Base-by-base conservation (phyloP, 2,888 invertebrate species). In the Caenorhabditis sp. region DNA sequence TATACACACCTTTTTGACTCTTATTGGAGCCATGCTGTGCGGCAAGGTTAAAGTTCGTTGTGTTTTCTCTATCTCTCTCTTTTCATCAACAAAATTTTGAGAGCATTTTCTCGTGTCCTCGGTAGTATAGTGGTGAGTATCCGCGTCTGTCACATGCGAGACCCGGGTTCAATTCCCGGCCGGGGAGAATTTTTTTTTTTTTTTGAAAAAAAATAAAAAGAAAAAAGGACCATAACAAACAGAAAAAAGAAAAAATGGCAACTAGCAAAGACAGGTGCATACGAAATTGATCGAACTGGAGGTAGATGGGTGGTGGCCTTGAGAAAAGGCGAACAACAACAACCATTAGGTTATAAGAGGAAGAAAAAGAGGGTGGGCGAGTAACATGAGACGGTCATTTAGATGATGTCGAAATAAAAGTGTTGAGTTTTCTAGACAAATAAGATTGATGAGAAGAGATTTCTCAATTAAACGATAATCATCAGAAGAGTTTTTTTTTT, bases 61-160 rank as follows among this genome's bases (percentile, higher is more conserved):
- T 31, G 10, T 31, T 31, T 31, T 31, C 4, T 31, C 31, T 31
- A 31, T 31, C n/a, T n/a, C n/a, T n/a, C n/a, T n/a, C n/a, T n/a
- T n/a, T n/a, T n/a, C n/a, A n/a, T n/a, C n/a, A n/a, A n/a, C n/a
- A 10, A 10, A 43, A 43, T 43, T 43, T 5, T 43, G 43, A 43
- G 12, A 3, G 2, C 3, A 6, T 10, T 12, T 3, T 3, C 12
- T 12, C 14, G 43, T 72, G 71, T 64, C 58, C 67, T 62, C 67
- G 62, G 53, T 67, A 53, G 73, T 75, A 78, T 81, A 78, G 76
- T 77, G 76, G 77, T 77, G 66, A 78, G 77, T 79, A 77, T 78
- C 71, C 76, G 76, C 76, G 79, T 72, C 81, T 79, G 78, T 79
- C 77, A 79, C 77, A 78, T 79, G 76, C 75, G 77, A 77, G 76